Evolutionary conservation across 2,888 invertebrate genomes (phyloP), one percentile per base, ranked within the genome.

Genomic region (Hypomecis atomaria): DNA sequence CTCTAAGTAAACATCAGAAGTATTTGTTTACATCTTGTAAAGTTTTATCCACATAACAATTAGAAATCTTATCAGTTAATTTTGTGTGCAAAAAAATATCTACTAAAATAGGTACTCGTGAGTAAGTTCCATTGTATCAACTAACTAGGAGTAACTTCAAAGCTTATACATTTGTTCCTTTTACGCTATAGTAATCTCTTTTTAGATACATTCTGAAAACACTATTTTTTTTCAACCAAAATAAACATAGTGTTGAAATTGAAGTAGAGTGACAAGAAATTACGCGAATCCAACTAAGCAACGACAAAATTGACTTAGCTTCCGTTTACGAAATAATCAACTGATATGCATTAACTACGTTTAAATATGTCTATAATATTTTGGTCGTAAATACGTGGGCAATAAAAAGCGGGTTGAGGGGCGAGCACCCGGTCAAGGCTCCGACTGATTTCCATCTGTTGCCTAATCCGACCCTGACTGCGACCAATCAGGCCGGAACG

Each of bases 401-500:
- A 77, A 78, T 81, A 82, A 84, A 78, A 80, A 75, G 77, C 78
- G 83, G 82, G 89, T 87, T 86, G 89, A 89, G 81, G 89, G 89
- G 79, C 87, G 85, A 71, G 52, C 81, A 72, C 75, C 74, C 79
- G 89, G 90, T 89, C 90, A 91, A 89, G 92, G 91, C 81, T 72
- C 59, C 77, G 63, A 67, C 70, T 77, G 86, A 85, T 89, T 90
- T 90, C 89, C 88, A 88, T 80, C 84, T 76, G 82, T 92, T 92
- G 88, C 90, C 82, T 84, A 90, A 92, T 75, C 64, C 82, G 89
- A 87, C 92, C 92, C 90, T 91, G 91, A 87, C 87, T 84, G 79
- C 67, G 70, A 76, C 80, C 83, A 91, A 92, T 90, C 92, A 92
- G 92, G 87, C 83, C 88, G 92, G 90, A 92, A 92, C 92, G 88